phyloP scores from a whole-genome alignment of 2,113 vertebrate genomes.

The Rafetus swinhoei region DNA sequence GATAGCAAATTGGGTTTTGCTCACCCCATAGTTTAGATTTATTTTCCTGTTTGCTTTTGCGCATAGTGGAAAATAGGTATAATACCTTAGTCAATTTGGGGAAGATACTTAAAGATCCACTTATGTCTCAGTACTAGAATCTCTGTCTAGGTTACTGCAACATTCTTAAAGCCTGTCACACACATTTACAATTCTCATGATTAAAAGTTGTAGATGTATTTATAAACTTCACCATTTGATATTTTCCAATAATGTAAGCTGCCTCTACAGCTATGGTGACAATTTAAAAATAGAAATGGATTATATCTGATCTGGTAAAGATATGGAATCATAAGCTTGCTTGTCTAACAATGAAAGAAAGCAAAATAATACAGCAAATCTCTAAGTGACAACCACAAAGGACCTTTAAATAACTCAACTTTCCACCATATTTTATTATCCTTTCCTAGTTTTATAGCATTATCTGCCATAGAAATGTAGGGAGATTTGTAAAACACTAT shows the following conservation, averaged over 20 bases:
- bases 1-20: neutral
- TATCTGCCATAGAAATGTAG: constrained; percentile 82
- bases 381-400: constrained; percentile 83
- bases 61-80: neutral
- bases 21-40: neutral
- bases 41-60: neutral
- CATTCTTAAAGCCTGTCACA: constrained; percentile 64
- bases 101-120: constrained; percentile 39
- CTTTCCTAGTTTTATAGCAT: constrained; percentile 81
- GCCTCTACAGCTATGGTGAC: constrained; percentile 63
- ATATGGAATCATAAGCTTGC: constrained; percentile 74
- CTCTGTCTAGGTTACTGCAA: constrained; percentile 51
- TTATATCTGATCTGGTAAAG: constrained; percentile 74
- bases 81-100: neutral
- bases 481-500: constrained; percentile 88
- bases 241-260: constrained; percentile 73
- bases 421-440: constrained; percentile 84
- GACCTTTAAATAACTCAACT: constrained; percentile 87
- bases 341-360: constrained; percentile 71
- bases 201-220: constrained; percentile 74
- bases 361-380: constrained; percentile 76
- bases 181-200: constrained; percentile 56
- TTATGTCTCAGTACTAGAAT: neutral
- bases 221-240: constrained; percentile 66
- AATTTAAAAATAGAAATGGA: constrained; percentile 77